These are phyloP conservation scores for Spheniscus mendiculus DNA, from an alignment of 2,113 vertebrate species.

Conservation along the genomic window DNA sequence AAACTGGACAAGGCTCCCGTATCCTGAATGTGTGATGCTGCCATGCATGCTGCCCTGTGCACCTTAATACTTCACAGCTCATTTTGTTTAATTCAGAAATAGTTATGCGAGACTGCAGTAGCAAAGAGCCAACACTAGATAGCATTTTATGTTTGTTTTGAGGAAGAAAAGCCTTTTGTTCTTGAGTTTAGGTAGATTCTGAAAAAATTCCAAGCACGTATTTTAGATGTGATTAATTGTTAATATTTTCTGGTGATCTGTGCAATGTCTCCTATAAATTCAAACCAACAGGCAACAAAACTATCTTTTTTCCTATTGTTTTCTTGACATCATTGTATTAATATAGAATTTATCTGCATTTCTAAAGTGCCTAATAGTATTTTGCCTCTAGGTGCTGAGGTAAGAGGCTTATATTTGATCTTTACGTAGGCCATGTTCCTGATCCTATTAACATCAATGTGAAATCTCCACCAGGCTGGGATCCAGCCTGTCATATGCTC, in stretches of 20 bases:
- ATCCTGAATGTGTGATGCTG: neutral
- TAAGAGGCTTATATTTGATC: neutral
- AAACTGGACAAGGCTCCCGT: neutral
- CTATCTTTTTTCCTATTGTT: neutral
- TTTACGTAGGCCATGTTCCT: neutral
- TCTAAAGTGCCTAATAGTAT: neutral
- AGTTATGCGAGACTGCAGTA: conserved; percentile 8
- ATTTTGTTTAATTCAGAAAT: neutral
- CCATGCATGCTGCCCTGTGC: accelerated
- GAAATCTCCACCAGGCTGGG: neutral
- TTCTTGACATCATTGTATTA: neutral
- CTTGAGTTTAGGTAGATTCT: neutral
- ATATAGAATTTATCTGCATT: neutral
- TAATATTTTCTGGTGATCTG: neutral
- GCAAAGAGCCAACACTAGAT: conserved; percentile 64
- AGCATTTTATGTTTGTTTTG: conserved; percentile 58
- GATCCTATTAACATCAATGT: neutral
- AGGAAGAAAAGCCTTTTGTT: conserved; percentile 37
- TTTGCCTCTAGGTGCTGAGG: neutral
- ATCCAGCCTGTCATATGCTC: neutral
- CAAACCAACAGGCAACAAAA: neutral
- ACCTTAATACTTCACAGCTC: neutral
- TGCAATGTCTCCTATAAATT: neutral
- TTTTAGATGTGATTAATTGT: neutral
- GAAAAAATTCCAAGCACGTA: neutral